phyloP scores from a whole-genome alignment of 2,797 vertebrate genomes.

The Coregonus sp. region DNA sequence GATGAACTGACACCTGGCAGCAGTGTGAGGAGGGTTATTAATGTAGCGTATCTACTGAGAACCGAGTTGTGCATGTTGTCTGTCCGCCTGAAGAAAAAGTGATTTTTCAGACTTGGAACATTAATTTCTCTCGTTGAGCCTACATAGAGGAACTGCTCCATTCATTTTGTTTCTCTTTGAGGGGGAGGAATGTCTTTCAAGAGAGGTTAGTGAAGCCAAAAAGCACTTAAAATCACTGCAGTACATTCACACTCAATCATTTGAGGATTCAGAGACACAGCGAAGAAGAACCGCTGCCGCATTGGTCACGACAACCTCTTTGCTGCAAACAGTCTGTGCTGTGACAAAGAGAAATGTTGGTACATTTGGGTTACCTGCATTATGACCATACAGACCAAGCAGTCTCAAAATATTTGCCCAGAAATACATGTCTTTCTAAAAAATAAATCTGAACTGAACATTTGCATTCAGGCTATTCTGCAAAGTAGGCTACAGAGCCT shows the following conservation, averaged over 20 bases:
- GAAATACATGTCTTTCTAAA: no score
- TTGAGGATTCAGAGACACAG: slow-evolving; percentile 44
- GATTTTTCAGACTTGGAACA: slow-evolving; percentile 70
- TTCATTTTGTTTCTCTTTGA: slow-evolving; percentile 64
- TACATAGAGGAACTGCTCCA: slow-evolving; percentile 55
- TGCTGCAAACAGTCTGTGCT: slow-evolving; percentile 55
- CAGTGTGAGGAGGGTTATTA: slow-evolving; percentile 67
- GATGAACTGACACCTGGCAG: slow-evolving; percentile 75
- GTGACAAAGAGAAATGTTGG: slow-evolving; percentile 26
- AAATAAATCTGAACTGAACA: not conserved
- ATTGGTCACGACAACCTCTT: slow-evolving; percentile 61
- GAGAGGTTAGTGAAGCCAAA: slow-evolving; percentile 55
- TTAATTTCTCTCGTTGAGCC: slow-evolving; percentile 69
- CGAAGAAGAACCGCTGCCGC: slow-evolving; percentile 49
- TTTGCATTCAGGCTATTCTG: no score
- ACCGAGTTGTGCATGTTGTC: slow-evolving; percentile 69
- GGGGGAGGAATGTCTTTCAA: slow-evolving; percentile 56
- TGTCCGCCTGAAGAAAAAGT: slow-evolving; percentile 58
- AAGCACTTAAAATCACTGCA: slow-evolving; percentile 60
- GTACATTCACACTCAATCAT: slow-evolving; percentile 50
- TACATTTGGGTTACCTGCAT: not conserved
- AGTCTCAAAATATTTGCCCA: not conserved
- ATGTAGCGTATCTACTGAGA: slow-evolving; percentile 76
- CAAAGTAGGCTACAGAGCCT: not conserved
- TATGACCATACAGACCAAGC: not conserved